Evolutionary conservation across 2,888 invertebrate genomes (phyloP), one percentile per base, ranked within the genome.

Genomic region (Agonum fuliginosum): DNA sequence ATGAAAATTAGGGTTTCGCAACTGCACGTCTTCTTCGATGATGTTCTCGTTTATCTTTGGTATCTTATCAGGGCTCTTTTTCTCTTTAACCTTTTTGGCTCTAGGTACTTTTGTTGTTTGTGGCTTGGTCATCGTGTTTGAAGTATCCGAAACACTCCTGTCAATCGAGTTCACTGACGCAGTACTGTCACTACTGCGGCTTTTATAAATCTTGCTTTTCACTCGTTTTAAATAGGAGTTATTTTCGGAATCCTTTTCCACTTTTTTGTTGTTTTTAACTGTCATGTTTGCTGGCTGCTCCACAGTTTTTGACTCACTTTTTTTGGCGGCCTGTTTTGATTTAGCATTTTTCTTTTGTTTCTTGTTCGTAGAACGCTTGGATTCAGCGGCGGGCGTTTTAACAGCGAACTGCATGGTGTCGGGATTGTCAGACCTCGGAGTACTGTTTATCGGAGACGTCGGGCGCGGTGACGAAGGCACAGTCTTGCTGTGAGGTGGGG

Each of bases 131-230:
- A 73, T 74, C 43, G 37, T 41, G 22, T 70, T 27, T 4, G 62
- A 62, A 10, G 22, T 10, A 6, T 62, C 48, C 20, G 71, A 69
- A 27, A 24, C 58, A 72, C 58, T n/a, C n/a, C n/a, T 54, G 27
- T 72, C 58, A n/a, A 14, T n/a, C 4, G 74, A 46, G 43, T 22
- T 74, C 79, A 81, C 79, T 80, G 41, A 75, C 78, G 22, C 79
- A 74, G 12, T 74, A 41, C 51, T 75, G 46, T 75, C 75, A 51
- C 46, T 65, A 80, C 85, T 67, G 80, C 86, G 83, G 27, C 81
- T 82, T 79, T 86, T 86, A 81, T 86, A 87, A 73, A 87, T 87
- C 79, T 84, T 86, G 14, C 86, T 86, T 78, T 85, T 85, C 6
- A 87, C 87, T 1, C 87, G 81, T 80, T 86, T 86, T 51, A 87